Conservation (phyloP, 2,113 vertebrate genomes). For the Elaphurus davidianus region DNA sequence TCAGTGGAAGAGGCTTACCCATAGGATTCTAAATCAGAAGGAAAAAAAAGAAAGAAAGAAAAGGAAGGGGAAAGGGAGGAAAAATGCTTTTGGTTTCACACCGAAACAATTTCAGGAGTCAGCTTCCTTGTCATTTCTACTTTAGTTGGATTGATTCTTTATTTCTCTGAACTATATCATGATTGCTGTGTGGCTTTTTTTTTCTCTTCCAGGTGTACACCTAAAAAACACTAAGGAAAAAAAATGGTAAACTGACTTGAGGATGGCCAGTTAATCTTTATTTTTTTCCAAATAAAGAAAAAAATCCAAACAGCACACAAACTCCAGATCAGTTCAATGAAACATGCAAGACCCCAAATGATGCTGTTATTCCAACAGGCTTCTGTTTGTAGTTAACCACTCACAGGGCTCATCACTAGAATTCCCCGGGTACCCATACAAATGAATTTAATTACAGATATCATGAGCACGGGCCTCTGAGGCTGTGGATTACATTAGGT, state of each 20-base stretch:
- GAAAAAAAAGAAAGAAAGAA: not conserved
- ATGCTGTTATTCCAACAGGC: not conserved
- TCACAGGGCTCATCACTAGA: not conserved
- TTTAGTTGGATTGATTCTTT: conserved; percentile 26
- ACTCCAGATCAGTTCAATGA: not conserved
- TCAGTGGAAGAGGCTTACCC: conserved; percentile 20
- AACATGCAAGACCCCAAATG: not conserved
- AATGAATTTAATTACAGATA: conserved; percentile 59
- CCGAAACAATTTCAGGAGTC: conserved; percentile 49
- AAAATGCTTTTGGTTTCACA: conserved; percentile 30
- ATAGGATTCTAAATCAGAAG: conserved; percentile 36
- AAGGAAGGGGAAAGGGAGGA: not conserved
- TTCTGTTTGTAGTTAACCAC: conserved; percentile 14
- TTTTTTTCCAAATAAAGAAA: conserved; percentile 11
- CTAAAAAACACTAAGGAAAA: conserved; percentile 9
- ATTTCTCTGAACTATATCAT: not conserved
- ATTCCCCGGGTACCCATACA: conserved; percentile 32
- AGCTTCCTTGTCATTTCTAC: conserved; percentile 44
- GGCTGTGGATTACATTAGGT: not conserved
- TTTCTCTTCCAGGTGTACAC: not conserved
- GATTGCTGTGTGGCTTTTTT: not conserved
- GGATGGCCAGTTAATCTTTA: conserved; percentile 2
- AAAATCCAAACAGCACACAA: not conserved
- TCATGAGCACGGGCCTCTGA: not conserved
- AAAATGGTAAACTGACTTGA: conserved; percentile 11